Base-by-base conservation (phyloP, 2,797 vertebrate species). In the Semotilus atromaculatus region DNA sequence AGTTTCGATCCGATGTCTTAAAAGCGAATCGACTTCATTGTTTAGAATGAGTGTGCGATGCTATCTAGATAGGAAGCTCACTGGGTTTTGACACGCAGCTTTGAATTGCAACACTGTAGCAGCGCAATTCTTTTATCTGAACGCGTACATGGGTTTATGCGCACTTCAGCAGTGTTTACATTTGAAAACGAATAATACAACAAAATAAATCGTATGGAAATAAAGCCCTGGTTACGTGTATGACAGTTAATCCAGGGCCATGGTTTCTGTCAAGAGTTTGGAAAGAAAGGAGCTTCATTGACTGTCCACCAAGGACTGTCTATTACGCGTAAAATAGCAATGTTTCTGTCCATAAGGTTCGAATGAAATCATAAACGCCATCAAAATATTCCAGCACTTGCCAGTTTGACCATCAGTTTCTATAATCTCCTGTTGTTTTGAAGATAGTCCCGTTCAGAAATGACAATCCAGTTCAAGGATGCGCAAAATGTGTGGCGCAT, bases 401-500 rank as follows among this genome's bases (percentile, higher is more conserved):
- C 82, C 82, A 68, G 82, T 58, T 58, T 70, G 48, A 78, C 82
- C 82, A 78, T 78, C 64, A 45, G 82, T 60, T 43, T 68, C 64
- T 84, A 84, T 23, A 70, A 78, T 84, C 74, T 77, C 45, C 23
- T 58, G 82, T 84, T 93, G 89, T 87, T 86, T 89, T 83, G 81
- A 91, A 81, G 85, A 88, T 92, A 91, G 93, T 93, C 92, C 93
- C 87, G 76, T 82, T 82, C 87, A 86, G 85, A 86, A 58, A 84
- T 53, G 89, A 90, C 91, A 90, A 85, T 81, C 78, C 89, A 51
- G 55, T 64, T 84, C 75, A 70, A 86, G 88, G 89, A 92, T 87
- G 92, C 92, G 90, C 89, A 90, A 91, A 93, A 83, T 88, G 89
- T 87, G 43, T 51, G 85, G 73, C 75, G 87, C 92, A 89, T 92